Percentiles rank a stretch among this genome's conserved stretches.
Conservation (phyloP, 2,888 invertebrate genomes). For the Bombylius discolor region DNA sequence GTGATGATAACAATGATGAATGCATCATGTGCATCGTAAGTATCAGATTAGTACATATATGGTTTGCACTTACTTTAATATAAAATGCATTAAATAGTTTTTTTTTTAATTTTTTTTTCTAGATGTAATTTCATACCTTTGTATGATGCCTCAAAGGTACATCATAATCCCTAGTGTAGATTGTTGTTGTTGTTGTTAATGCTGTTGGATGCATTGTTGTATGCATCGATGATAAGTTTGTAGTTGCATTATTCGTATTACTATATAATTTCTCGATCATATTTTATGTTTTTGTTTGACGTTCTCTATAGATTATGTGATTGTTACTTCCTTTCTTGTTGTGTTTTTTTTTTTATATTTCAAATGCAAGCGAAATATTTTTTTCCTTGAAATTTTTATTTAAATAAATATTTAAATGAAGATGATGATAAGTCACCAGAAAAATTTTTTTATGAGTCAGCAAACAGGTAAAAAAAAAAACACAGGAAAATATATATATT, state of each 20-base stretch:
- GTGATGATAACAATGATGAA: no score
- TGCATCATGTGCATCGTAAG: no score
- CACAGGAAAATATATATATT: no score
- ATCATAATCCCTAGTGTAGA: slow-evolving; percentile 25
- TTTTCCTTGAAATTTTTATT: neutral
- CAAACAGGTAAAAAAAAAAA: neutral
- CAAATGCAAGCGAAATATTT: neutral
- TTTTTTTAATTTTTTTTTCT: no score
- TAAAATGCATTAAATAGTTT: no score
- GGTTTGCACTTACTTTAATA: no score
- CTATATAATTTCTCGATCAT: neutral
- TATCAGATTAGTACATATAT: no score
- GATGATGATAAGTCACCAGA: slow-evolving; percentile 6
- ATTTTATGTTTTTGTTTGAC: neutral
- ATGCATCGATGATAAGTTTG: neutral
- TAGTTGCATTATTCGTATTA: neutral
- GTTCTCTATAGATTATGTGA: neutral
- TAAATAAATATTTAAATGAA: neutral
- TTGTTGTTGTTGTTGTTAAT: neutral
- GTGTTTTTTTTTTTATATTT: neutral
- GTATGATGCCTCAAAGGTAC: slow-evolving; percentile 19
- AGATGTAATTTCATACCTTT: slow-evolving; percentile 2
- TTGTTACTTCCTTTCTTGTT: neutral
- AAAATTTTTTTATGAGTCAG: slow-evolving; percentile 2
- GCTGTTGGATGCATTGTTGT: neutral